These are phyloP conservation scores for Plagodis pulveraria DNA, from an alignment of 2,888 invertebrate species.

Conservation along the genomic window DNA sequence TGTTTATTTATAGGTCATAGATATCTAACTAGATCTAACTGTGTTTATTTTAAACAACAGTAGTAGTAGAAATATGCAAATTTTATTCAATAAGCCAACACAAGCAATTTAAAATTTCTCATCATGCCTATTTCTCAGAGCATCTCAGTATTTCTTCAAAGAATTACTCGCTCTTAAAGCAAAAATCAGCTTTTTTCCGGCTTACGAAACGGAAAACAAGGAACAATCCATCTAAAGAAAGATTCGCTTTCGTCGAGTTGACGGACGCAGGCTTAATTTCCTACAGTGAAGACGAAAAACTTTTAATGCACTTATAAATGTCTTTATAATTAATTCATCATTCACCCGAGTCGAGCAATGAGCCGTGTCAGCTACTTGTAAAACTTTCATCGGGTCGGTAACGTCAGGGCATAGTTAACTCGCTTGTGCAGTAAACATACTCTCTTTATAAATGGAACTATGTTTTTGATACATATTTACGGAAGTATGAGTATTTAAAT, in stretches of 20 bases:
- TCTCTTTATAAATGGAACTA: not conserved
- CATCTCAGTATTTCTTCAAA: not conserved
- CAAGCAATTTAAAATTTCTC: too few species aligned
- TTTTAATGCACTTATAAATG: slow-evolving; percentile 32
- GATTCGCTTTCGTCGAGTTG: slow-evolving; percentile 23
- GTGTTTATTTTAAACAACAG: too few species aligned
- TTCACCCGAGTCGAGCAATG: slow-evolving; percentile 16
- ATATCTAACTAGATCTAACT: too few species aligned
- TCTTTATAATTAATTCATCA: slow-evolving; percentile 32
- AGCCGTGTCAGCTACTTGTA: slow-evolving; percentile 27
- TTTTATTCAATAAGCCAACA: too few species aligned
- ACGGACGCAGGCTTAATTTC: slow-evolving; percentile 24
- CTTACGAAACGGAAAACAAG: slow-evolving; percentile 13
- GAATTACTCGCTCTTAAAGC: slow-evolving; percentile 16
- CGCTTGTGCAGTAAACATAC: not conserved
- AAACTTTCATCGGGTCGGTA: slow-evolving; percentile 24
- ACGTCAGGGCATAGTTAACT: slow-evolving; percentile 1
- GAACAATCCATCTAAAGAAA: slow-evolving; percentile 24
- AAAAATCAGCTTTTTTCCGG: slow-evolving; percentile 26
- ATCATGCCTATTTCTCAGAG: not conserved
- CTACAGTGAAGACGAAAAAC: slow-evolving; percentile 18
- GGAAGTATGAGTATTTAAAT: too few species aligned
- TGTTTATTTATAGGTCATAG: too few species aligned
- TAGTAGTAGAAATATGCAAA: too few species aligned
- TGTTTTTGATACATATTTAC: too few species aligned